Evolutionary conservation across 1,140 invertebrate genomes (phyloP), one percentile per base, ranked within the genome.

Genomic region (Thaumetopoea pityocampa): DNA sequence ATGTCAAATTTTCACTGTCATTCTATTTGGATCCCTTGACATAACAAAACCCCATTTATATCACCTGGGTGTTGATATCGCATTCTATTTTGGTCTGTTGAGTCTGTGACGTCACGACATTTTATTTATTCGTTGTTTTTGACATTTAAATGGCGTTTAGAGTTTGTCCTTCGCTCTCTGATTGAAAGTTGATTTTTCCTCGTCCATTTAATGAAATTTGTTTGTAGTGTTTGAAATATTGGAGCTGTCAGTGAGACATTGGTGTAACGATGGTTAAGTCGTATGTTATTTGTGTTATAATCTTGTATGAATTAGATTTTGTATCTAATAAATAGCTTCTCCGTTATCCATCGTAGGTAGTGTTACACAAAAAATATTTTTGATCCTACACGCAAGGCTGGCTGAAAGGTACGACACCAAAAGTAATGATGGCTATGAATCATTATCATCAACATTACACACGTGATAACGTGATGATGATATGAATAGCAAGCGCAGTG

Each of bases 1-100:
- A n/a, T n/a, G n/a, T n/a, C n/a, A n/a, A n/a, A n/a, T n/a, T n/a
- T n/a, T n/a, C n/a, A n/a, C n/a, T n/a, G n/a, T n/a, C n/a, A n/a
- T n/a, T n/a, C 40, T 56, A 56, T 57, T 61, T 57, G 45, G 36
- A 24, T 27, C 44, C 26, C 10, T 24, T 5, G 24, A 33, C 28
- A 4, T 35, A 48, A 44, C 38, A 14, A 29, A n/a, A 38, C 42
- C 30, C 51, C 58, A 66, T 55, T 56, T 62, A 55, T 58, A 61
- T 11, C 35, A 18, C 9, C 28, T 26, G 24, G 50, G 27, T 35
- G 24, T 14, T 28, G 47, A 52, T 54, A 67, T 60, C 40, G 47
- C 28, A 50, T 57, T 59, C 59, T 67, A 63, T 58, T 58, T 46
- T 35, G 36, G 35, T 9, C 41, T 43, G 43, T 62, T 54, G 54